Evolutionary conservation across 2,888 invertebrate genomes (phyloP), one percentile per base, ranked within the genome.

Genomic region (Fissipunctia ypsillon): DNA sequence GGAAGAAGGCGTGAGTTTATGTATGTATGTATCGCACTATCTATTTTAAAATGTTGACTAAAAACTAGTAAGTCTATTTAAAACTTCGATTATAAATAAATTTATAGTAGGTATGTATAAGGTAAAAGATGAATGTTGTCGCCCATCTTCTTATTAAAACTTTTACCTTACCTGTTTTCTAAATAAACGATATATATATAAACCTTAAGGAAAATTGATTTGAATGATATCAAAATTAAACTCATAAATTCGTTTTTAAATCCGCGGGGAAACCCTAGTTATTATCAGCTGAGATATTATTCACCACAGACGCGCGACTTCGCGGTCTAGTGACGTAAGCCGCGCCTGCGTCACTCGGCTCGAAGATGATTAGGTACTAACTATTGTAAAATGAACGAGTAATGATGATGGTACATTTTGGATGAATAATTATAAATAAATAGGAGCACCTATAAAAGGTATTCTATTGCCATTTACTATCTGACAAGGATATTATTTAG

Each of bases 311-410:
- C 78, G 81, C 43, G 50, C 50, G 22, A 45, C n/a, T 65, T 50
- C 14, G 78, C n/a, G 78, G 78, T 78, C 75, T 65, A 16, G 38
- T 78, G 64, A 81, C 81, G 81, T 56, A 60, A 74, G 22, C n/a
- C 10, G 22, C 22, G 19, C 35, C 31, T 76, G 76, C 81, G 81
- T 81, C 81, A 81, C 54, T 10, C 22, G 50, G n/a, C 14, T 52
- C 25, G 0, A 50, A 63, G 43, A 52, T 31, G 12, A 66, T 66
- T 63, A 48, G 5, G 10, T 50, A 25, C 4, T n/a, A 73, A 41
- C 25, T 60, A 38, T 31, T 57, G 25, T 31, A 31, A 50, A 9
- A 35, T 28, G 14, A 31, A 41, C 19, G 3, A 25, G 38, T 75
- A 50, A 67, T 50, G 25, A 61, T 54, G 45, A 61, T 50, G 10